Conservation (phyloP, 2,888 invertebrate genomes). For the Agrochola circellaris region DNA sequence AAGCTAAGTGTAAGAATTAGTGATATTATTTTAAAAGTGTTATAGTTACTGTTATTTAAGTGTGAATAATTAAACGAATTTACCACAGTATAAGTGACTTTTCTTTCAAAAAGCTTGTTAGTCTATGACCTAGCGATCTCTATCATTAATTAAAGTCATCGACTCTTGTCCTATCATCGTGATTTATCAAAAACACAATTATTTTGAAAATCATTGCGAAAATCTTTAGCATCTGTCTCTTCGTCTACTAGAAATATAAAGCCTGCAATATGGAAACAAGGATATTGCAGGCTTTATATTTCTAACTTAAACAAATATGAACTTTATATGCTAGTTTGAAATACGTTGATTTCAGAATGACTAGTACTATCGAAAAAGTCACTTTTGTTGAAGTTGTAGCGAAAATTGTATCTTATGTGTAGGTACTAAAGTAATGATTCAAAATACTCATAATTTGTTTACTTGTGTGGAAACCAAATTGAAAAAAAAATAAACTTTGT, state of each 20-base stretch:
- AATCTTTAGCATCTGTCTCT: slow-evolving; percentile 19
- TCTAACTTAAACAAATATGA: neutral
- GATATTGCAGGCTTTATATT: too few relatives aligned
- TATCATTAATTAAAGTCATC: slow-evolving; percentile 60
- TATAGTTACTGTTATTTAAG: too few relatives aligned
- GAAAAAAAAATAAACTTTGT: neutral
- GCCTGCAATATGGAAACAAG: too few relatives aligned
- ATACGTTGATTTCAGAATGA: neutral
- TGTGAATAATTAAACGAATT: too few relatives aligned
- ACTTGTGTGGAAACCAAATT: neutral
- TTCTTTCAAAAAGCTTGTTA: slow-evolving; percentile 20
- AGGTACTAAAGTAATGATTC: neutral
- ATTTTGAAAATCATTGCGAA: slow-evolving; percentile 22
- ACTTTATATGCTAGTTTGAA: neutral
- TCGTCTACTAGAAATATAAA: neutral
- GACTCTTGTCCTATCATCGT: slow-evolving; percentile 35
- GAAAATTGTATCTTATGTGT: neutral
- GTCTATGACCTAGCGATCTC: slow-evolving; percentile 56
- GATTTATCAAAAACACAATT: slow-evolving; percentile 32
- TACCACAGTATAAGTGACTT: too few relatives aligned
- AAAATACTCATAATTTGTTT: neutral
- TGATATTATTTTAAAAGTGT: too few relatives aligned
- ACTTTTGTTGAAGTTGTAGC: too few relatives aligned
- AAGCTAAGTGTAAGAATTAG: too few relatives aligned
- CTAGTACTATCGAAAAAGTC: neutral